Conservation (phyloP, 1,140 invertebrate genomes). For the Pseudoatta argentina region DNA sequence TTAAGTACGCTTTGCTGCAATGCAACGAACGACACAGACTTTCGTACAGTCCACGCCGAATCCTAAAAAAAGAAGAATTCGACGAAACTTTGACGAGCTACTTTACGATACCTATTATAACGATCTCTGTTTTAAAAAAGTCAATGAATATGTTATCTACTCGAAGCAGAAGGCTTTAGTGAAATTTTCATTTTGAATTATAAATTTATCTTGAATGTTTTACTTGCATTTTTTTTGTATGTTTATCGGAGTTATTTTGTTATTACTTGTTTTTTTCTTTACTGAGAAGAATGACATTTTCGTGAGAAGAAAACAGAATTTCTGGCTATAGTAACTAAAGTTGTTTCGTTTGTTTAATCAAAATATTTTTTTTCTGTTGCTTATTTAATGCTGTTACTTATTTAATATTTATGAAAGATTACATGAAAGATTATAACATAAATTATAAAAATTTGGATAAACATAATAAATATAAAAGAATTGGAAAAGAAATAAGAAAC, state of each 20-base stretch:
- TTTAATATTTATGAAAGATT: not conserved
- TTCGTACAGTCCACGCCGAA: slow-evolving; percentile 38
- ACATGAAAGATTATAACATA: not conserved
- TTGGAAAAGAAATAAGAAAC: not conserved
- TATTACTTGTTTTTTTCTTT: not conserved
- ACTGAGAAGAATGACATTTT: too few relatives aligned
- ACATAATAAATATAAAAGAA: slow-evolving; percentile 1
- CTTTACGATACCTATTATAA: not conserved
- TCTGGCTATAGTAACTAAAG: too few relatives aligned
- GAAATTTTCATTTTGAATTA: not conserved
- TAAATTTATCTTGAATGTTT: not conserved
- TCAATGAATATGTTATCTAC: not conserved
- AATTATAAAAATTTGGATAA: not conserved
- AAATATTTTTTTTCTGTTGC: too few relatives aligned
- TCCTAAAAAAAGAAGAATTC: not conserved
- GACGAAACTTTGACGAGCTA: not conserved
- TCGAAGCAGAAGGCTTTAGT: not conserved
- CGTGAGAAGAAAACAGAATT: too few relatives aligned
- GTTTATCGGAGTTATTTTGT: not conserved
- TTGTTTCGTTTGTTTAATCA: too few relatives aligned
- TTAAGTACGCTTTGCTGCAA: slow-evolving; percentile 55
- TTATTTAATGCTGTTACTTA: not conserved
- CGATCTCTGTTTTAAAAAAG: not conserved
- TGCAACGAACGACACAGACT: slow-evolving; percentile 27
- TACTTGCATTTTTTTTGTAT: not conserved